These are phyloP conservation scores for Steinernema khuongi DNA, from an alignment of 1,140 invertebrate genomes.

Conservation along the genomic window DNA sequence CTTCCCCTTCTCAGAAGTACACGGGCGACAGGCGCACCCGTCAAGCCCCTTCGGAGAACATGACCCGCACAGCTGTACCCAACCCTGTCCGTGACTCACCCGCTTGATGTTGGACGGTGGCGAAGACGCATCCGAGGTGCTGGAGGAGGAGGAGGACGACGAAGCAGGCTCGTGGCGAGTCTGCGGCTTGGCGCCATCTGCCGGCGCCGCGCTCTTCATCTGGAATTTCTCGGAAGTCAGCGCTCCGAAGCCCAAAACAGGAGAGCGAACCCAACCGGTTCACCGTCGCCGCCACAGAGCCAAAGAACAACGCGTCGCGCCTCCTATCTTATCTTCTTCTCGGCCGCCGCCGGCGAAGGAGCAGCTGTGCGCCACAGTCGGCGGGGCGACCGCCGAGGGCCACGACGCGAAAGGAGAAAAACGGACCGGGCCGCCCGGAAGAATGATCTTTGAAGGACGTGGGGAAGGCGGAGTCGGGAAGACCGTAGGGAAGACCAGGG, in stretches of 20 bases:
- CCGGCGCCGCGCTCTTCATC: slow-evolving; percentile 5
- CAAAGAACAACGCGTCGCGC: slow-evolving; percentile 16
- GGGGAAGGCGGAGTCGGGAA: too few species aligned
- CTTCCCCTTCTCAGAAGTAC: too few species aligned
- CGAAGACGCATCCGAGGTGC: background rate
- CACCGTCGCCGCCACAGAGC: background rate
- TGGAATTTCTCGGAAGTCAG: background rate
- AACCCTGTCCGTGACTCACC: background rate
- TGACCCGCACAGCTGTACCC: background rate
- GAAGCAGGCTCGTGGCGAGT: background rate
- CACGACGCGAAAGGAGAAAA: too few species aligned
- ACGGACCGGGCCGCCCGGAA: too few species aligned
- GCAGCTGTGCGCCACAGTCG: too few species aligned
- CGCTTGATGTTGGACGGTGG: background rate
- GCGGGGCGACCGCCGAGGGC: too few species aligned
- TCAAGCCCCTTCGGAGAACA: too few species aligned
- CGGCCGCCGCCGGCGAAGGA: too few species aligned
- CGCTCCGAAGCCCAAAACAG: background rate
- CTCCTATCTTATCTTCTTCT: slow-evolving; percentile 13
- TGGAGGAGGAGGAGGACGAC: background rate
- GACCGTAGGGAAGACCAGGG: too few species aligned
- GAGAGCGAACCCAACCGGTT: background rate
- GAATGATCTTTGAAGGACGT: too few species aligned
- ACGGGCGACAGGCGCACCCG: too few species aligned
- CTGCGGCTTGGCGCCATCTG: slow-evolving; percentile 1